Conservation (phyloP, 2,888 invertebrate species). For the Norana najaformis region DNA sequence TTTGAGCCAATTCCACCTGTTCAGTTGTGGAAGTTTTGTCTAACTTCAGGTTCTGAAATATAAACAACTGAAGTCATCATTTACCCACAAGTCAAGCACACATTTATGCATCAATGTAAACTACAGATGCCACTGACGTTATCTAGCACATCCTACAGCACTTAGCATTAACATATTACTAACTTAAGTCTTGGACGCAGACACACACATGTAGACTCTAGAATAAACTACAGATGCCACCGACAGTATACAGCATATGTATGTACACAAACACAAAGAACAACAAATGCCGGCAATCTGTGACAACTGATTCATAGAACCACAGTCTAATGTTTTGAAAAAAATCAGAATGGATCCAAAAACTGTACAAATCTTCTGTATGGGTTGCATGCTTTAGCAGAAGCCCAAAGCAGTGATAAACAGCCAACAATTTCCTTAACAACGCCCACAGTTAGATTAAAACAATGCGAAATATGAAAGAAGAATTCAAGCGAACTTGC, state of each 20-base stretch:
- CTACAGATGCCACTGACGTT: no score
- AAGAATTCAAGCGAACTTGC: not conserved
- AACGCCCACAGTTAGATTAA: no score
- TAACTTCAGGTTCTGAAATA: not conserved
- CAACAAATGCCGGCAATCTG: no score
- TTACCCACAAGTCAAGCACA: not conserved
- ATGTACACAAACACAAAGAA: no score
- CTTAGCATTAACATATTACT: no score
- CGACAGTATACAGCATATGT: no score
- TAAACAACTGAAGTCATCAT: not conserved
- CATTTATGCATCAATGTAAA: not conserved
- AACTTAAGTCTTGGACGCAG: no score
- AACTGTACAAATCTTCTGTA: not conserved
- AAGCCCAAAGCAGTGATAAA: not conserved
- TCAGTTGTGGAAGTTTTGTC: not conserved
- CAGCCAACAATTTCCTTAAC: not conserved
- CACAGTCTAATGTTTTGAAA: not conserved
- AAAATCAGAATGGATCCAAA: not conserved
- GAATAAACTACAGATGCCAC: no score
- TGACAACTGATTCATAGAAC: no score
- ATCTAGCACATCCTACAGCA: no score
- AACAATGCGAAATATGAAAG: not conserved
- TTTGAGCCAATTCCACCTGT: slow-evolving; percentile 8
- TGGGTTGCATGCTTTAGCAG: not conserved
- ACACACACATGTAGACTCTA: no score